Conservation (phyloP, 1,140 invertebrate genomes). For the Drosophila ogumai region DNA sequence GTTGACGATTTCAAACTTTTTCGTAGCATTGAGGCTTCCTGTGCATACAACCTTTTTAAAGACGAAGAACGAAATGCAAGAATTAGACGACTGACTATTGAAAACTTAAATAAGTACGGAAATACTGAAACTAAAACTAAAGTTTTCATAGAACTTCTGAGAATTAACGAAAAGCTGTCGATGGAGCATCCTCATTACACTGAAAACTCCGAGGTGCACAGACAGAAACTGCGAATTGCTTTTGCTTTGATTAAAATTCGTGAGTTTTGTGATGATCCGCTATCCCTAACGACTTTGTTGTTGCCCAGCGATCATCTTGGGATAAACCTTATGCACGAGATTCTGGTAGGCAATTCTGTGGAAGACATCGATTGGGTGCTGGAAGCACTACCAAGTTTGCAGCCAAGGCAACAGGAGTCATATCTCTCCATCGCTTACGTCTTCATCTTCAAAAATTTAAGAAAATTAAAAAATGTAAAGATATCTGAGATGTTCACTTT, state of each 20-base stretch:
- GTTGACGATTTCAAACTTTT: not conserved
- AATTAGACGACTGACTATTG: not conserved
- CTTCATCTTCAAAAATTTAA: not conserved
- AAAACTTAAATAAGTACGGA: not conserved
- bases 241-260: not conserved
- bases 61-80: not conserved
- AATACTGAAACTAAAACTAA: not conserved
- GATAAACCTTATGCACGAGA: not conserved
- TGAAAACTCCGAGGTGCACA: not conserved
- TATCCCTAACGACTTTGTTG: not conserved
- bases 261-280: not conserved
- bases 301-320: not conserved
- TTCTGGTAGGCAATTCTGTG: not conserved
- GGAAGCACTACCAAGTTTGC: not conserved
- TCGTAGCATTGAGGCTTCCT: not conserved
- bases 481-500: not conserved
- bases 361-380: not conserved
- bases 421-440: not conserved
- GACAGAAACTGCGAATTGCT: not conserved
- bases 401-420: not conserved
- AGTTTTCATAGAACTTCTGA: not conserved
- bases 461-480: not conserved
- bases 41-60: not conserved
- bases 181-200: not conserved
- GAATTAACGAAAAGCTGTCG: not conserved